Conservation (phyloP, 2,888 invertebrate genomes). For the Chaetogeoica ovagalla region DNA sequence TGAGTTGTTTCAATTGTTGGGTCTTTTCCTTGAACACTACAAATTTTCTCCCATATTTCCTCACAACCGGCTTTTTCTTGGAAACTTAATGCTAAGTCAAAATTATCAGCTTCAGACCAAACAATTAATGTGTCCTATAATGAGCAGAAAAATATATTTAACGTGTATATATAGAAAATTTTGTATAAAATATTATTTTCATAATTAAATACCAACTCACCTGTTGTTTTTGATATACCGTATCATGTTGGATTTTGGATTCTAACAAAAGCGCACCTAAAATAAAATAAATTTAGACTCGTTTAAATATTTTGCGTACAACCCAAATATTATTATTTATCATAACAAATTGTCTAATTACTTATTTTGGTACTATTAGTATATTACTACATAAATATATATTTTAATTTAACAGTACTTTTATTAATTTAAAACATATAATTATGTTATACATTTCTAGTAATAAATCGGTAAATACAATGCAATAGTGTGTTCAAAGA, state of each 20-base stretch:
- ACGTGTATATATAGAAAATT: not conserved
- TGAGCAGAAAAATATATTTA: constrained; percentile 25
- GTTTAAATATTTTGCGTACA: no score
- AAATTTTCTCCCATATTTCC: constrained; percentile 99
- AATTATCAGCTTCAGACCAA: constrained; percentile 99
- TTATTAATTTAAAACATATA: no score
- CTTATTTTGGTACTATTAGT: no score
- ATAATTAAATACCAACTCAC: constrained; percentile 59
- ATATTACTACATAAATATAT: no score
- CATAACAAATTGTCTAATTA: no score
- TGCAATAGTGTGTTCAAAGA: no score
- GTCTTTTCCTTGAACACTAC: constrained; percentile 99
- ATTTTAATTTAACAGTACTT: no score
- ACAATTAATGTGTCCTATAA: constrained; percentile 95
- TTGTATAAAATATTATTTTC: not conserved
- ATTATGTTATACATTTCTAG: no score
- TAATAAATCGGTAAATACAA: no score
- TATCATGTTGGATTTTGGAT: constrained; percentile 97
- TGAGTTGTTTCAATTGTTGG: constrained; percentile 98
- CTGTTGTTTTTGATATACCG: constrained; percentile 99
- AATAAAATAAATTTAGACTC: constrained; percentile 55
- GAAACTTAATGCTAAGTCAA: constrained; percentile 98
- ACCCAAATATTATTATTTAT: no score
- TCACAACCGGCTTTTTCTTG: constrained; percentile 99
- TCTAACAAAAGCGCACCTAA: constrained; percentile 82